Conservation (phyloP, 1,140 invertebrate genomes). For the Phortica variegata region DNA sequence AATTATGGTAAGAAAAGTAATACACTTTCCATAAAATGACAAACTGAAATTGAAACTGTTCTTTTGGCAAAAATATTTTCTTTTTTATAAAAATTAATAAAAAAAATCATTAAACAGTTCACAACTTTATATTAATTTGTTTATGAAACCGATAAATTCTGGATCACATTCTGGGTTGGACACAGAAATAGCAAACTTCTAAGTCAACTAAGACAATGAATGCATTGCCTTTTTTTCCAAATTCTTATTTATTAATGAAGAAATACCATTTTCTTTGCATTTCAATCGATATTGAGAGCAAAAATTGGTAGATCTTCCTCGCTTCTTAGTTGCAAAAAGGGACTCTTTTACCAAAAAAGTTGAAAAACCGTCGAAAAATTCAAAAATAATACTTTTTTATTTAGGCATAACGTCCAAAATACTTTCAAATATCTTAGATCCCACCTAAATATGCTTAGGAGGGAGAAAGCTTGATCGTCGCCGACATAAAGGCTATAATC, state of each 20-base stretch:
- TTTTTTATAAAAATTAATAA: neutral
- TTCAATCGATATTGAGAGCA: too few relatives aligned
- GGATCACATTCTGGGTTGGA: neutral
- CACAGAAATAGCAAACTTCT: neutral
- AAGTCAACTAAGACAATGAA: neutral
- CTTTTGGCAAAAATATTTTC: conserved; percentile 10
- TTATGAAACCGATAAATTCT: neutral
- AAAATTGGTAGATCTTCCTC: too few relatives aligned
- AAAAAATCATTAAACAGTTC: neutral
- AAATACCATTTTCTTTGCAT: too few relatives aligned
- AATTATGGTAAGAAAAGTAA: neutral
- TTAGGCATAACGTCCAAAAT: neutral
- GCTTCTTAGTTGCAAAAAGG: neutral
- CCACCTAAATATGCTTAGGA: too few relatives aligned
- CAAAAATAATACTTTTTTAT: neutral
- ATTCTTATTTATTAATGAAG: neutral
- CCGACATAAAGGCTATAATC: too few relatives aligned
- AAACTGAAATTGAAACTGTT: too few relatives aligned
- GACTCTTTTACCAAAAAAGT: neutral
- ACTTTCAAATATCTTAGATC: neutral
- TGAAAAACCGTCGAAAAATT: neutral
- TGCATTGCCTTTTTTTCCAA: neutral
- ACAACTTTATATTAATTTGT: neutral
- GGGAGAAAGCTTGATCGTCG: too few relatives aligned
- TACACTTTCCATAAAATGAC: too few relatives aligned